phyloP scores from a whole-genome alignment of 2,888 invertebrate genomes.

The Sinopyrophorus schimmeli region DNA sequence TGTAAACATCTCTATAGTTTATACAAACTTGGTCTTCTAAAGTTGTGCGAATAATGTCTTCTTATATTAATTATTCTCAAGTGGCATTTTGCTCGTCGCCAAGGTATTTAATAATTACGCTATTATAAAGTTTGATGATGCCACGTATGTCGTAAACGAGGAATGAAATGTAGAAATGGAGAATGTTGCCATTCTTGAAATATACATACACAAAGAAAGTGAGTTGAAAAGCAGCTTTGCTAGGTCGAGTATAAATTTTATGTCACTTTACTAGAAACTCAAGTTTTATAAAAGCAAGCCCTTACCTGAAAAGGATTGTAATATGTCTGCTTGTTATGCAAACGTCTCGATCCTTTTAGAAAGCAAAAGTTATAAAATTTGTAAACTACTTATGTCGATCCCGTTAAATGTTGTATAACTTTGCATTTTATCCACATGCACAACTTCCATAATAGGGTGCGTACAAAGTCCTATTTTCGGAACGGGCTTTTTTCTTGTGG shows the following conservation, averaged over 20 bases:
- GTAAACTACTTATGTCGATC: conserved; percentile 12
- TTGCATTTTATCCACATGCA: too few species aligned
- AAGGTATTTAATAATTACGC: conserved; percentile 19
- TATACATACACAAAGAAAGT: conserved; percentile 12
- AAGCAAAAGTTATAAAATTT: conserved; percentile 16
- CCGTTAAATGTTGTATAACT: conserved; percentile 16
- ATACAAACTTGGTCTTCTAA: too few species aligned
- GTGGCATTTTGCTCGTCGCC: too few species aligned
- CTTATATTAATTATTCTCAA: too few species aligned
- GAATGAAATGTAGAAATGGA: conserved; percentile 15
- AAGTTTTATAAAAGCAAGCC: too few species aligned
- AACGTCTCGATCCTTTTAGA: conserved; percentile 6
- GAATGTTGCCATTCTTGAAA: conserved; percentile 14
- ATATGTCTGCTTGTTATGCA: conserved; percentile 20
- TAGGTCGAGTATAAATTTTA: conserved; percentile 10
- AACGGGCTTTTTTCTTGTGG: too few species aligned
- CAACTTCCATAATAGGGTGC: too few species aligned
- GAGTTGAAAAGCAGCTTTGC: conserved; percentile 1
- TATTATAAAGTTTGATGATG: conserved; percentile 18
- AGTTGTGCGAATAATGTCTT: too few species aligned
- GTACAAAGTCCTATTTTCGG: too few species aligned
- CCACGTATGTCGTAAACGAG: conserved; percentile 18
- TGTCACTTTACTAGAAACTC: conserved; percentile 8
- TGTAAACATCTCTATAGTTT: too few species aligned
- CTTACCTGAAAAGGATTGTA: neutral